phyloP scores from a whole-genome alignment of 2,113 vertebrate genomes.

The Pimephales promelas region DNA sequence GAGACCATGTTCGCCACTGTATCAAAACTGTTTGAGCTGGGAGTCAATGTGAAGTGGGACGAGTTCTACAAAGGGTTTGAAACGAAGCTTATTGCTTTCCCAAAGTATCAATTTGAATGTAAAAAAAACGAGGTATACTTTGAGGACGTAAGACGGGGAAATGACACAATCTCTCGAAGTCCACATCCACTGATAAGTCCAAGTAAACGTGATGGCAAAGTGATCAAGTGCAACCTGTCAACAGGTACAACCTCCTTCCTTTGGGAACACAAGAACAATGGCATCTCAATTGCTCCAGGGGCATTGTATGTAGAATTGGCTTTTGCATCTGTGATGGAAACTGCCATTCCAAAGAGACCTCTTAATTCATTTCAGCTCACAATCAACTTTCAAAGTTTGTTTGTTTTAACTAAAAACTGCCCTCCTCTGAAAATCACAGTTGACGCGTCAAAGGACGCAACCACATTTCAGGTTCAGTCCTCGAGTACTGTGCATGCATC shows the following conservation, averaged over 20 bases:
- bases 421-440: slow-evolving; percentile 75
- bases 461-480: slow-evolving; percentile 78
- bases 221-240: slow-evolving; percentile 74
- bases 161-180: slow-evolving; percentile 27
- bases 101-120: slow-evolving; percentile 82
- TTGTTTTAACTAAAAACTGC: slow-evolving; percentile 70
- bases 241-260: slow-evolving; percentile 66
- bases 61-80: slow-evolving; percentile 76
- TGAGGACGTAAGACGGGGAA: slow-evolving; percentile 67
- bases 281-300: slow-evolving; percentile 77
- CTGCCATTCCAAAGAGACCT: slow-evolving; percentile 71
- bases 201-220: slow-evolving; percentile 57
- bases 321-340: slow-evolving; percentile 75
- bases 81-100: slow-evolving; percentile 72
- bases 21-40: slow-evolving; percentile 81
- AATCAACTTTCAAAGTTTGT: slow-evolving; percentile 74
- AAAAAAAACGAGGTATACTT: slow-evolving; percentile 71
- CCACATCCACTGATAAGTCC: slow-evolving; percentile 69
- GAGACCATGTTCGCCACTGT: slow-evolving; percentile 70
- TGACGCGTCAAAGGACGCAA: slow-evolving; percentile 57
- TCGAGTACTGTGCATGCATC: slow-evolving; percentile 71
- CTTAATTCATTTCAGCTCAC: slow-evolving; percentile 72
- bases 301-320: slow-evolving; percentile 82
- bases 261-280: slow-evolving; percentile 82
- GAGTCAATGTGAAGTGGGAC: slow-evolving; percentile 78